These are phyloP conservation scores for Hiodon tergisus DNA, from an alignment of 2,113 vertebrate species.

Conservation along the genomic window DNA sequence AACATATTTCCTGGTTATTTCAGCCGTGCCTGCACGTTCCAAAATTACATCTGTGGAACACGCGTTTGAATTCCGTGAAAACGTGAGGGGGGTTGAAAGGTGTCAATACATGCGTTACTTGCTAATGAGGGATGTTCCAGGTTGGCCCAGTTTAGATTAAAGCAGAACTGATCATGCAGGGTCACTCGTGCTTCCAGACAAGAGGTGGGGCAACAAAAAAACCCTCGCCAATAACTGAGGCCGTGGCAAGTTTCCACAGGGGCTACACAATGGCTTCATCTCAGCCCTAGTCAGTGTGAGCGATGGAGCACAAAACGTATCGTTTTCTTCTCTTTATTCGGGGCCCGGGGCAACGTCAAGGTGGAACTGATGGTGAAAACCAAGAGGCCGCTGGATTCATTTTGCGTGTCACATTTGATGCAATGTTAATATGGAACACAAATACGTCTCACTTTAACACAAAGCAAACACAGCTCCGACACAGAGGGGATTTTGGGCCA, in stretches of 20 bases:
- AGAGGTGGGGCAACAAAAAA: too few species aligned
- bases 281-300: conserved; percentile 30
- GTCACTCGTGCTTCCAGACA: too few species aligned
- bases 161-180: too few species aligned
- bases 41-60: too few species aligned
- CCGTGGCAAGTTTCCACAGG: conserved; percentile 32
- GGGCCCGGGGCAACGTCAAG: conserved; percentile 16
- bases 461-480: conserved; percentile 41
- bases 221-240: conserved; percentile 8
- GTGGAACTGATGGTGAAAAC: conserved; percentile 34
- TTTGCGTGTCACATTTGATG: conserved; percentile 57
- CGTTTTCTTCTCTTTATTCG: conserved; percentile 43
- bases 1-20: too few species aligned
- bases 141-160: too few species aligned
- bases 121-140: too few species aligned
- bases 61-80: too few species aligned
- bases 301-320: conserved; percentile 34
- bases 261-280: conserved; percentile 54
- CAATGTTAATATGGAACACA: conserved; percentile 55
- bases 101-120: too few species aligned
- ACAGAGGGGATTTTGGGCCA: conserved; percentile 35
- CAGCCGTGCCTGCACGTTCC: too few species aligned
- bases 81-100: too few species aligned
- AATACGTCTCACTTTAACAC: conserved; percentile 57
- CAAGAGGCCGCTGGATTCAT: conserved; percentile 32